Base-by-base conservation (phyloP, 2,888 invertebrate genomes). In the Cephalotes varians region DNA sequence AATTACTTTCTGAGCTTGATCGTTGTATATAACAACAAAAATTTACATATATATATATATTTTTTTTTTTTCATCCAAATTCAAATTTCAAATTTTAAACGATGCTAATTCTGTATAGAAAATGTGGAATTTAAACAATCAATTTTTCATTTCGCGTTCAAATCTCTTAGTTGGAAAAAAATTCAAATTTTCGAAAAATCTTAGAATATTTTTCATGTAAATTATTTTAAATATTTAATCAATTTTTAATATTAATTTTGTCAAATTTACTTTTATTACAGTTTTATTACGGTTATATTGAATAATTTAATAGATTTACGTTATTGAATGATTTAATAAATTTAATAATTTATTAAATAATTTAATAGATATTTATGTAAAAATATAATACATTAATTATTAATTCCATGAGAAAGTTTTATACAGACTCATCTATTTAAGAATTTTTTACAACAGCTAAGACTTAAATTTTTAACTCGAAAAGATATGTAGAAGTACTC, bases 401-500 rank as follows among this genome's bases (percentile, higher is more conserved):
- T 51, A 2, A 12, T 37, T 56, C 7, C 15, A 69, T 4, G 15
- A 69, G n/a, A n/a, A n/a, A n/a, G 7, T 56, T 37, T 72, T 56
- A 37, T 71, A 25, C 5, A 34, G 7, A 37, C 2, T 71, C 12
- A 72, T 25, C 7, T 60, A 72, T 15, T 40, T 15, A 21, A 60
- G 4, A 44, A 47, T 9, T 15, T 65, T 15, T 44, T 28, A 47
- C n/a, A 62, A 21, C 3, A 1, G 0, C 0, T 34, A 9, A 15
- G 28, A 37, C 0, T 54, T 34, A 2, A 34, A 18, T 47, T 76
- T n/a, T 58, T 15, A n/a, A 0, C 5, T 25, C 1, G 21, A 28
- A 6, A 37, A 56, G 18, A 15, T 21, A 40, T 10, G 21, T 56
- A 67, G 25, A 77, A 87, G 85, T 85, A 90, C 87, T 87, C 77